Base-by-base conservation (phyloP, 2,888 invertebrate genomes). In the Ditylenchus weischeri region DNA sequence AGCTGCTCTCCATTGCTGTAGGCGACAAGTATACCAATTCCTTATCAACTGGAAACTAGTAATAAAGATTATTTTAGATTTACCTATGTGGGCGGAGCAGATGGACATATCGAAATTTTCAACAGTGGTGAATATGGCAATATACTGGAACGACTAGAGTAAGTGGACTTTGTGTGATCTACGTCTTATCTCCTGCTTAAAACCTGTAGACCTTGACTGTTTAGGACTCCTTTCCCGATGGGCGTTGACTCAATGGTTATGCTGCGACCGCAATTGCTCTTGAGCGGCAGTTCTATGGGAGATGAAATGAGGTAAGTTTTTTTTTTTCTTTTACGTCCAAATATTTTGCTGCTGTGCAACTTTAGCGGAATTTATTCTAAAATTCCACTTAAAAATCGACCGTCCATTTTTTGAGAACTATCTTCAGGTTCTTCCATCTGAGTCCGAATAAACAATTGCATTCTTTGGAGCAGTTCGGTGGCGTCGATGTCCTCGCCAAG, bases 31-130 rank as follows among this genome's bases (percentile, higher is more conserved):
- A 43, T 43, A 5, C 15, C 23, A 63, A 4, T 64, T 21, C 3
- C 4, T 62, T 7, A 66, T 13, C 21, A 64, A 29, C 15, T 43
- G 8, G 6, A 43, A 1, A 43, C 15, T 13, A 8, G 8, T 43
- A 8, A 43, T 38, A 43, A 43, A 43, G 8, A 43, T 18, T 21
- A 36, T 3, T 48, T 43, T 48, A 75, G 77, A 58, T 73, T 65
- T 50, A 76, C 75, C 0, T 79, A 77, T 64, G 77, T 76, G 11
- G 79, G 78, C 10, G 73, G 71, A 13, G 72, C 71, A 21, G 78
- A 78, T 54, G 77, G 77, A 6, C 71, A 72, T 63, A 69, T 79
- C n/a, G 78, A 79, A 62, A 76, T 79, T 11, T 79, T 79, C 70
- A 75, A 72, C 57, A 54, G 72, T 15, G 75, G 75, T 13, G 75